A percentile compares a stretch with the other conserved stretches of the same genome.
phyloP scores from a whole-genome alignment of 2,888 invertebrate genomes.

The Megastigmus dorsalis region DNA sequence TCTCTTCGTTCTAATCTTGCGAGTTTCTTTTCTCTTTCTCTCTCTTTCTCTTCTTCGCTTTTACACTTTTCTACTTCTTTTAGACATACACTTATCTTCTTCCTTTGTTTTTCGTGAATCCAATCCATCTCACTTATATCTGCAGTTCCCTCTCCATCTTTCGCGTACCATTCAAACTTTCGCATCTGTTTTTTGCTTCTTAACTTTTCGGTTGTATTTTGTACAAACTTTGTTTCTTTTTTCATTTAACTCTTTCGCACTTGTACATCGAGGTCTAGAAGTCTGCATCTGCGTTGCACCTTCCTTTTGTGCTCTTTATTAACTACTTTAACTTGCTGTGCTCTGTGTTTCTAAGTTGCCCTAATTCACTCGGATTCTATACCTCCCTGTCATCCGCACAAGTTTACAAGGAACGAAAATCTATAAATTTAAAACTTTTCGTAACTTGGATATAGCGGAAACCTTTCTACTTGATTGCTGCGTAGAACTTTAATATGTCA shows the following conservation, averaged over 20 bases:
- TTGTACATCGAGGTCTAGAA: no score
- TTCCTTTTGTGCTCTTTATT: not conserved
- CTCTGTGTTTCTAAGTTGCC: not conserved
- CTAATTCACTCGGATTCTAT: not conserved
- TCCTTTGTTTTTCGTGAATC: slow-evolving; percentile 16
- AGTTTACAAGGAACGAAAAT: no score
- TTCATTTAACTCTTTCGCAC: no score
- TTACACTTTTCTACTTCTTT: not conserved
- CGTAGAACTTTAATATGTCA: no score
- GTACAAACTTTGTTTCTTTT: not conserved
- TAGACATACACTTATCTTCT: not conserved
- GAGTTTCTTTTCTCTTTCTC: slow-evolving; percentile 13
- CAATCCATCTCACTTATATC: slow-evolving; percentile 4
- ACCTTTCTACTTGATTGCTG: no score
- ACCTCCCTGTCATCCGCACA: not conserved
- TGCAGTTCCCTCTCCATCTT: not conserved
- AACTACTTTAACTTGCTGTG: not conserved
- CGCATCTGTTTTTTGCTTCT: not conserved
- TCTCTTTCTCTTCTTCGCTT: not conserved
- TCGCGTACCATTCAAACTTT: slow-evolving; percentile 7
- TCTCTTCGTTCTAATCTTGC: slow-evolving; percentile 20
- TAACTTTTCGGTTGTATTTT: not conserved
- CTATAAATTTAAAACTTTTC: not conserved
- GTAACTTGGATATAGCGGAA: no score
- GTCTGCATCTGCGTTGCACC: not conserved